Base-by-base conservation (phyloP, 2,113 vertebrate genomes). In the Channa argus region DNA sequence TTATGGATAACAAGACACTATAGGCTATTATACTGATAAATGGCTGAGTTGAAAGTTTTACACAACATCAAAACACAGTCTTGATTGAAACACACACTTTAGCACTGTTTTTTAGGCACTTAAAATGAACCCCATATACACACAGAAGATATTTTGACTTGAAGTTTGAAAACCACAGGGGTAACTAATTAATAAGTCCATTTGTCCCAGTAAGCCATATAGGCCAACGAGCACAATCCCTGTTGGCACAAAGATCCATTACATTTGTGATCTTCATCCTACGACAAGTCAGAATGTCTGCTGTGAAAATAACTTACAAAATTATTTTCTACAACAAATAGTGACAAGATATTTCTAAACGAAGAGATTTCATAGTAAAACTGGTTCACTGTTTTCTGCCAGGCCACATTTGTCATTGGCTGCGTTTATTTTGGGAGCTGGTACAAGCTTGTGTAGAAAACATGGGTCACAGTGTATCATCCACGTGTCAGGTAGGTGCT, bases 1-100 rank as follows among this genome's bases (percentile, higher is more conserved):
- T 79, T 54, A 36, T 73, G 50, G 45, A 59, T 58, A 75, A 79
- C 68, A 79, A 72, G 60, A 63, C 24, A 76, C 24, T 24, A 13
- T 6, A 45, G 44, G 53, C 49, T 39, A 53, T 82, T 69, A 69
- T 37, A 66, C 12, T 76, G 82, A 79, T 59, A 50, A 63, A 69
- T 76, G 78, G 24, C n/a, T n/a, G n/a, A n/a, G n/a, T n/a, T n/a
- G n/a, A n/a, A n/a, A n/a, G n/a, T n/a, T n/a, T n/a, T n/a, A n/a
- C n/a, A n/a, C n/a, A n/a, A n/a, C n/a, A n/a, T n/a, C n/a, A n/a
- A 24, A 24, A 24, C 24, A 24, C 24, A 24, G 24, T 24, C 24
- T 24, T 24, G 24, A 24, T 1, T 24, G 24, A 24, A 24, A 13
- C n/a, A n/a, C n/a, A n/a, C n/a, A n/a, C n/a, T n/a, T n/a, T n/a